Percentiles rank a stretch among this genome's conserved stretches.
Conservation (phyloP, 2,113 vertebrate genomes). For the Myodes glareolus region DNA sequence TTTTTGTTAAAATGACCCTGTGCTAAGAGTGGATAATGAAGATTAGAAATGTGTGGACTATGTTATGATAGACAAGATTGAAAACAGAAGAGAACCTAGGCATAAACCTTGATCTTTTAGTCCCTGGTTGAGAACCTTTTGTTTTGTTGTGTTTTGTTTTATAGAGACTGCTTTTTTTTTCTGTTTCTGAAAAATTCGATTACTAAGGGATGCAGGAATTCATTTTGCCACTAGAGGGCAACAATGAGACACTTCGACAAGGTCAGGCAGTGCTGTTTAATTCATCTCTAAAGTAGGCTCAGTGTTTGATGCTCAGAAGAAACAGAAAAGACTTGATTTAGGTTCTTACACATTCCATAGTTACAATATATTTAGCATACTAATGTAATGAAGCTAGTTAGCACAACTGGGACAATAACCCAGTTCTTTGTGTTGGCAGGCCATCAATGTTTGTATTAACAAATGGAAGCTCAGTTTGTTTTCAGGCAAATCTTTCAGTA, state of each 20-base stretch:
- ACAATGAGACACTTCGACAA: not conserved
- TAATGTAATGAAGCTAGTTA: not conserved
- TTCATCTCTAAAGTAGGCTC: not conserved
- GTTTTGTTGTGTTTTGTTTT: not conserved
- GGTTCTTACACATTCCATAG: not conserved
- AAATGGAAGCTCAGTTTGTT: conserved; percentile 18
- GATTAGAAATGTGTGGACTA: too few relatives aligned
- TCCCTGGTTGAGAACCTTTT: not conserved
- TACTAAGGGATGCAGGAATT: not conserved
- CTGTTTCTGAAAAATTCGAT: not conserved
- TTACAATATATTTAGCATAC: not conserved
- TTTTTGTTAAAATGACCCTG: not conserved
- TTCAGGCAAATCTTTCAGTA: conserved; percentile 30
- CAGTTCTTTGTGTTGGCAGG: not conserved
- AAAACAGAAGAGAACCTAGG: not conserved
- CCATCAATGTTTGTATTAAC: not conserved
- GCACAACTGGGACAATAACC: not conserved
- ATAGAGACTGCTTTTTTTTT: not conserved
- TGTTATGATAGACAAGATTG: not conserved
- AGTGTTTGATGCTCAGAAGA: not conserved
- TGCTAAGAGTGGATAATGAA: not conserved
- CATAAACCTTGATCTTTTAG: not conserved
- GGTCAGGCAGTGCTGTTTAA: not conserved
- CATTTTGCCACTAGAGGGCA: conserved; percentile 53
- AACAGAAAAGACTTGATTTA: not conserved